phyloP scores from a whole-genome alignment of 2,888 invertebrate species.

The Entomobrya multifasciata region DNA sequence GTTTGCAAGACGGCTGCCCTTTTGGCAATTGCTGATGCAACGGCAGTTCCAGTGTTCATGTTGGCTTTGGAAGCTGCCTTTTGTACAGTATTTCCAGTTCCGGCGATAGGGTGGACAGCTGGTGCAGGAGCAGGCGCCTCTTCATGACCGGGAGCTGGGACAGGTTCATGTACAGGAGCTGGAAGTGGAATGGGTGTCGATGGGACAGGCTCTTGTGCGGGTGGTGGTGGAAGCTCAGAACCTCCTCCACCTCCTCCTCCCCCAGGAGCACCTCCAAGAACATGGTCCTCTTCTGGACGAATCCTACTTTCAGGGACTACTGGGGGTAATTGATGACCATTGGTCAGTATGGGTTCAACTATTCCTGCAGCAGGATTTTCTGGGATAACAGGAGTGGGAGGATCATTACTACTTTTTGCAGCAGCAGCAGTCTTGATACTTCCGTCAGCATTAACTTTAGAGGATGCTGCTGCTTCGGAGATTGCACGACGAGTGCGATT shows the following conservation, averaged over 20 bases:
- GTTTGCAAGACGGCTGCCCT: conserved; percentile 51
- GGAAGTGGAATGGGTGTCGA: not conserved
- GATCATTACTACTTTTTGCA: conserved; percentile 19
- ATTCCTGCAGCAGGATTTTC: too few relatives aligned
- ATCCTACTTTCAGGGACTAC: not conserved
- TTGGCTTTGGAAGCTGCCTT: conserved; percentile 39
- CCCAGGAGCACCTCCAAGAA: not conserved
- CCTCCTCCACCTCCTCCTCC: too few relatives aligned
- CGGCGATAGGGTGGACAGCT: not conserved
- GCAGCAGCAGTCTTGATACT: conserved; percentile 40
- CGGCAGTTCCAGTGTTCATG: conserved; percentile 46
- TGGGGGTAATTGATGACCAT: conserved; percentile 5
- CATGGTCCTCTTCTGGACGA: not conserved
- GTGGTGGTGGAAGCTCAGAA: conserved; percentile 26
- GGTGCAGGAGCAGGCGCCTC: conserved; percentile 2
- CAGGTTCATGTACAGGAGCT: conserved; percentile 6
- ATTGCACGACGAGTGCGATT: not conserved
- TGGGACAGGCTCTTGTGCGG: not conserved
- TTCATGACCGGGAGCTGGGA: not conserved
- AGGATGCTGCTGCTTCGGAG: conserved; percentile 43
- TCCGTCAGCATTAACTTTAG: conserved; percentile 43
- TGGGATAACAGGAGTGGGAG: not conserved
- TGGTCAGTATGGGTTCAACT: conserved; percentile 10
- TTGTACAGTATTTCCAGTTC: conserved; percentile 31
- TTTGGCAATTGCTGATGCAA: conserved; percentile 55